Percentiles rank a stretch among this genome's conserved stretches.
phyloP scores from a whole-genome alignment of 2,113 vertebrate species.

The Corapipo altera region DNA sequence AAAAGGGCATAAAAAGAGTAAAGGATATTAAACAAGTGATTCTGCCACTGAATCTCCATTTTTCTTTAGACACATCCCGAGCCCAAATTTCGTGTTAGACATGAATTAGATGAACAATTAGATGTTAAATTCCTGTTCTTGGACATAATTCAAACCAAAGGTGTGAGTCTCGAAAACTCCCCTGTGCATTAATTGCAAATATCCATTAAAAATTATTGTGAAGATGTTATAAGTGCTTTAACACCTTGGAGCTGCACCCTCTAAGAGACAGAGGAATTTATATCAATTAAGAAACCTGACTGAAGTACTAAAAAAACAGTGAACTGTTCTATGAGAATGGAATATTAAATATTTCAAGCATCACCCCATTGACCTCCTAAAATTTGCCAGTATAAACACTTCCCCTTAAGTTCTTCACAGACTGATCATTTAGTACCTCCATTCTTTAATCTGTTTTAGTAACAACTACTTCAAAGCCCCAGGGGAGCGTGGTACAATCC shows the following conservation, averaged over 20 bases:
- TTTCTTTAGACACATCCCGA: background rate
- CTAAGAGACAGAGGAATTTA: background rate
- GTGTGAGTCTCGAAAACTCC: background rate
- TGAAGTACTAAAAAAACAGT: background rate
- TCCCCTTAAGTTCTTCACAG: background rate
- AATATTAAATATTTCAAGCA: background rate
- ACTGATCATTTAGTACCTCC: background rate
- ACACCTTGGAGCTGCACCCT: background rate
- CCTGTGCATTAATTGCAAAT: background rate
- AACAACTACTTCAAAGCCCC: background rate
- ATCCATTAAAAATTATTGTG: background rate
- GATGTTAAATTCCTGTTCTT: background rate
- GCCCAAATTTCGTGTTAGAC: background rate
- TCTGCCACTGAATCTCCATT: background rate
- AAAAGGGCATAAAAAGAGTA: background rate
- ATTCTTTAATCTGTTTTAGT: background rate
- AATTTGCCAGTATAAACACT: background rate
- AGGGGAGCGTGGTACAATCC: background rate
- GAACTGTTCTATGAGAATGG: background rate
- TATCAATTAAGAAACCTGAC: background rate
- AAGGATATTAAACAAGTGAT: background rate
- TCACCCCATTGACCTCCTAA: background rate
- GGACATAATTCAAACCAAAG: background rate
- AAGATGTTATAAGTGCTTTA: background rate
- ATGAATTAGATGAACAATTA: background rate